Base-by-base conservation (phyloP, 2,113 vertebrate genomes). In the Trochalopteron elliotii region DNA sequence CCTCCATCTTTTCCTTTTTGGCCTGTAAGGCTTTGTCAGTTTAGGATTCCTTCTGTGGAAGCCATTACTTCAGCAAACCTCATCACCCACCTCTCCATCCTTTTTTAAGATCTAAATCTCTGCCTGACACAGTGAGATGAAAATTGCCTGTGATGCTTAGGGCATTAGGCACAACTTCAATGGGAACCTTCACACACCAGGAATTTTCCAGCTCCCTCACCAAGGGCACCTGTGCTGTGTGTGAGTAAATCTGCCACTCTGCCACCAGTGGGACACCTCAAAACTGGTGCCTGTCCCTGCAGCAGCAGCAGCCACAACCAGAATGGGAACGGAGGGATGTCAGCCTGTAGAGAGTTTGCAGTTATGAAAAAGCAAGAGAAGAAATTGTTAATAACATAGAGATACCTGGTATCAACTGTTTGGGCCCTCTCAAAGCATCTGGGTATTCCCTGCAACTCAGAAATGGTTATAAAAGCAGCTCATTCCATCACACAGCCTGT, bases 401-500 rank as follows among this genome's bases (percentile, higher is more conserved):
- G 16, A 45, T 68, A 60, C 31, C 39, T 60, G 60, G 7, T 53
- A 50, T 70, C 69, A 49, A 71, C 57, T 22, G 1, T 61, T 71
- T 8, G 40, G 44, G 42, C 37, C 50, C 45, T 90, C 91, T 80
- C 44, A 78, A 94, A 93, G 95, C 87, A 90, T 86, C 70, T 90
- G 87, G 89, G 80, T 95, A 90, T 82, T 94, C 63, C 14, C 61
- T 57, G 60, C 63, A 31, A 31, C 72, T 90, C 82, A 81, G 95
- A 94, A 97, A 94, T 63, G 2, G 44, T 86, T 78, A 37, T 95
- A 89, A 89, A 97, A 97, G 92, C 68, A 52, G 89, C 89, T 95
- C 97, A 97, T 97, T 96, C 97, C 97, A 94, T 97, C 96, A 96
- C 95, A 92, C 74, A 59, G 93, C 92, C 94, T 57, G 79, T 75